These are phyloP conservation scores for Dolomedes plantarius DNA, from an alignment of 2,888 invertebrate genomes.

Conservation along the genomic window DNA sequence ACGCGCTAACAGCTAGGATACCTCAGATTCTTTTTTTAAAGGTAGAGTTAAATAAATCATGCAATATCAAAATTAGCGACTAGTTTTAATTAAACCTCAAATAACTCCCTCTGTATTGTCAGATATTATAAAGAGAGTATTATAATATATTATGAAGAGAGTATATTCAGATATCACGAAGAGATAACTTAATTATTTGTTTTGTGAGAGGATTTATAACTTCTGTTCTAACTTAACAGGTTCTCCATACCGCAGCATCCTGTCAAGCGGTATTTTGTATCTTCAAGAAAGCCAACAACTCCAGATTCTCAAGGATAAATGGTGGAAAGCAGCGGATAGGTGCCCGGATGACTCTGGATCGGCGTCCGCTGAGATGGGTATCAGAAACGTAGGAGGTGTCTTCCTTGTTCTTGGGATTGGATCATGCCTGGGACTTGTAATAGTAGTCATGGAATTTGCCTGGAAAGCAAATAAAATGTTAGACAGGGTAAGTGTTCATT, in stretches of 20 bases:
- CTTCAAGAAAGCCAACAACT: slow-evolving; percentile 96
- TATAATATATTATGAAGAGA: too few species aligned
- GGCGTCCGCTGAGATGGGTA: slow-evolving; percentile 75
- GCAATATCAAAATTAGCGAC: too few species aligned
- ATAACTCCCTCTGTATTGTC: too few species aligned
- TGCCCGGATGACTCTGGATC: slow-evolving; percentile 73
- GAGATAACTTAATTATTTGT: too few species aligned
- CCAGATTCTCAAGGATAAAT: slow-evolving; percentile 83
- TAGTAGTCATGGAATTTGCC: slow-evolving; percentile 53
- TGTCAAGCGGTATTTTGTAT: slow-evolving; percentile 94
- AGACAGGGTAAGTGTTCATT: slow-evolving; percentile 35
- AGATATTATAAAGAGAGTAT: too few species aligned
- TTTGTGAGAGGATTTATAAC: too few species aligned
- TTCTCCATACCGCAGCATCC: slow-evolving; percentile 94
- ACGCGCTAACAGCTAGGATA: too few species aligned
- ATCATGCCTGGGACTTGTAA: slow-evolving; percentile 26
- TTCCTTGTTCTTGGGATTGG: slow-evolving; percentile 72
- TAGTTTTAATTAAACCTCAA: too few species aligned
- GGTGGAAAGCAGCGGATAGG: slow-evolving; percentile 84
- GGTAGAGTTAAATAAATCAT: too few species aligned
- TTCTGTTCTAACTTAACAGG: slow-evolving; percentile 83
- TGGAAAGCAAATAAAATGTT: slow-evolving; percentile 68
- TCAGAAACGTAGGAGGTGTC: slow-evolving; percentile 73
- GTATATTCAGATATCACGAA: too few species aligned
- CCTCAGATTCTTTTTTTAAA: too few species aligned